Base-by-base conservation (phyloP, 35 echinoderm and acorn worm species). In the Eucidaris tribuloides region DNA sequence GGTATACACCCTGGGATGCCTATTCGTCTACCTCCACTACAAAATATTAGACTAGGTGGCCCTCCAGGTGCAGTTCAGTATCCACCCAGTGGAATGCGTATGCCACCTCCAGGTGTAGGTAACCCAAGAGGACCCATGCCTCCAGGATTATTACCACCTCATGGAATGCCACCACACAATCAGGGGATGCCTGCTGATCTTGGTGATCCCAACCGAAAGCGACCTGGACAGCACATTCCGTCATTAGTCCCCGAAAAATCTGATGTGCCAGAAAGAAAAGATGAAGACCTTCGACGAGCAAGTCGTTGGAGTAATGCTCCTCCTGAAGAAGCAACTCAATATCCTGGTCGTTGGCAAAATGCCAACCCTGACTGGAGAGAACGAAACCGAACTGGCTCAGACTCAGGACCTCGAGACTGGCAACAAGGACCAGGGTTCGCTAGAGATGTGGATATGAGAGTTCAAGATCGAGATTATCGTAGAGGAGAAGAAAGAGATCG, bases 21-120 rank as follows among this genome's bases (percentile, higher is more conserved):
- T 27, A 74, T 74, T 40, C 68, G 68, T 44, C 35, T 74, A 41
- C 35, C 28, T 74, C 68, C 68, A 19, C 68, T 88, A 62, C 45
- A 80, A 61, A 46, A 88, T 88, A 80, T 88, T 38, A 80, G 85
- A 81, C 30, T 88, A 27, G 76, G 76, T 14, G 85, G 85, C 46
- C 85, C 85, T 18, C 39, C 76, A 13, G 85, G 85, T 36, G 35
- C 76, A 11, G 58, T 83, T 18, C 85, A 88, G 38, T 65, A 48
- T 52, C 85, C 77, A 7, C 46, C 63, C 29, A 79, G 55, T 52
- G 85, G 85, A 24, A 88, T 88, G 85, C 78, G 85, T 65, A 43
- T 68, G 62, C 52, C 59, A 41, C 83, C 43, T 42, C 84, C 84
- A 23, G 84, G 84, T 11, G 61, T 86, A 54, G 37, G 71, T 2